Conservation (phyloP, 1,140 invertebrate species). For the Archegozetes longisetosus region DNA sequence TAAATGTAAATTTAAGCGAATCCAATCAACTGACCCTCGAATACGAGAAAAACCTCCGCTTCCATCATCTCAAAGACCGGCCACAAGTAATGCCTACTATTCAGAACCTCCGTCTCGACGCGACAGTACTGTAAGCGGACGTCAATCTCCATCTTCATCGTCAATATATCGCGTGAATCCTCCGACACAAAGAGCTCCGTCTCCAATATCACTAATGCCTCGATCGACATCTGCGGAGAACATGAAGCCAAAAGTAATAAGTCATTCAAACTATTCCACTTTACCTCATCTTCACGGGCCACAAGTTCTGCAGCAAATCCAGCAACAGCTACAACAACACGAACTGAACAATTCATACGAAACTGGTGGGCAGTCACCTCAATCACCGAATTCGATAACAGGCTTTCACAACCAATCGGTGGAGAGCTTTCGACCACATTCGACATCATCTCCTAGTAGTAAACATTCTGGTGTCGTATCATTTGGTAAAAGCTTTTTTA, state of each 20-base stretch:
- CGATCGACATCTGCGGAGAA: constrained; percentile 13
- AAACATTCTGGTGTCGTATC: constrained; percentile 35
- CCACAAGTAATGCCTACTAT: background rate
- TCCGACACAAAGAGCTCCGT: background rate
- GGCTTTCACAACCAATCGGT: background rate
- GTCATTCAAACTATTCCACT: constrained; percentile 48
- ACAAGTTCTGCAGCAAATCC: constrained; percentile 17
- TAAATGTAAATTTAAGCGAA: background rate
- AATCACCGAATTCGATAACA: background rate
- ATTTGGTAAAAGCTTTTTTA: constrained; percentile 52
- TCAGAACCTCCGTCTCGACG: constrained; percentile 13
- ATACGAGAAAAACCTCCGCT: background rate
- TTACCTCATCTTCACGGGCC: constrained; percentile 45
- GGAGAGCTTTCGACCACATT: background rate
- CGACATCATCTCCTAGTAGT: background rate
- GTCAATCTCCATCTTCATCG: background rate
- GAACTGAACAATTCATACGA: background rate
- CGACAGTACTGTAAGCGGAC: constrained; percentile 9
- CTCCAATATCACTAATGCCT: background rate
- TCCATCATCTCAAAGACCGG: background rate
- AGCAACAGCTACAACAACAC: constrained; percentile 11
- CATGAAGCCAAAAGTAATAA: constrained; percentile 1
- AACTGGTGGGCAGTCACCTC: background rate
- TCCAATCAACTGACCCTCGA: background rate
- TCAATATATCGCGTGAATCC: background rate